These are phyloP conservation scores for Tachycineta bicolor DNA, from an alignment of 2,113 vertebrate genomes.

Conservation along the genomic window DNA sequence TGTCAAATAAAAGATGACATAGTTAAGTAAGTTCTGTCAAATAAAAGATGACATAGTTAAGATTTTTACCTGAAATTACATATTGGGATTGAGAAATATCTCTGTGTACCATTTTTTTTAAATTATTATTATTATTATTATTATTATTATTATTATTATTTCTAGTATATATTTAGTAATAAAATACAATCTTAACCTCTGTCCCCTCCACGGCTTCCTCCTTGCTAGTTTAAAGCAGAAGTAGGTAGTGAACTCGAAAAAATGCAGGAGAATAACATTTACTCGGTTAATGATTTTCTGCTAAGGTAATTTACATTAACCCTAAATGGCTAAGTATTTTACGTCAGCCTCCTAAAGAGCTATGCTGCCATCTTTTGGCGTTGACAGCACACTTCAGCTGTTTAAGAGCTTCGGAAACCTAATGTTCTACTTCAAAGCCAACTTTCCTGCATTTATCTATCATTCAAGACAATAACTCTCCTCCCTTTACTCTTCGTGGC, in stretches of 20 bases:
- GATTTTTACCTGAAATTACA: neutral
- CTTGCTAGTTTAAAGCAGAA: neutral
- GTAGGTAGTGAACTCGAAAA: neutral
- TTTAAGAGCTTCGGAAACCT: neutral
- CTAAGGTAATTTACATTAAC: conserved; percentile 5
- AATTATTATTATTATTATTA: no score
- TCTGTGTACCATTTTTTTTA: neutral
- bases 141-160: neutral
- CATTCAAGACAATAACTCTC: neutral
- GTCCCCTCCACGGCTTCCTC: neutral
- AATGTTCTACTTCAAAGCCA: neutral
- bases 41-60: neutral
- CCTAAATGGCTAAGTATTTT: neutral
- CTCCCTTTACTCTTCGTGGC: neutral
- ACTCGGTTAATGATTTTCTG: conserved; percentile 19
- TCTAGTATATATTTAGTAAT: neutral
- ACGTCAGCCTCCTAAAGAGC: conserved; percentile 25
- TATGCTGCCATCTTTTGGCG: conserved; percentile 78
- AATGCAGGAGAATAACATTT: conserved; percentile 25
- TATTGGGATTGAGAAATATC: neutral
- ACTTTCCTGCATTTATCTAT: neutral
- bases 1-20: neutral
- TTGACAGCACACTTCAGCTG: neutral
- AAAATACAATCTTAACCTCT: neutral
- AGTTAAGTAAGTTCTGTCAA: neutral